Conservation (phyloP, 2,888 invertebrate species). For the Orthosia gothica region DNA sequence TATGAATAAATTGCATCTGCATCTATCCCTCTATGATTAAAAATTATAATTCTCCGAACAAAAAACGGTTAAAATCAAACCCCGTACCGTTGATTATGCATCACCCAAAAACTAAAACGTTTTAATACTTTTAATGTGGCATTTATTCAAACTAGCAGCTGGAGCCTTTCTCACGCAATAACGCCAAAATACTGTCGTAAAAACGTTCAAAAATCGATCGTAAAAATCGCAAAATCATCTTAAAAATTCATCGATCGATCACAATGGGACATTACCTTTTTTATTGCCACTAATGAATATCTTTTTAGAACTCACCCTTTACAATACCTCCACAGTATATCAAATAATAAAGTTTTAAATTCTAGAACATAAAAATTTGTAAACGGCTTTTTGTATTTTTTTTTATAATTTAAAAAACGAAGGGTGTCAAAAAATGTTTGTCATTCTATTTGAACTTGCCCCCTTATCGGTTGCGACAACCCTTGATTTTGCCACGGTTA, state of each 20-base stretch:
- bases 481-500: conserved; percentile 81
- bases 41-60: neutral
- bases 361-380: conserved; percentile 88
- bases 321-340: conserved; percentile 80
- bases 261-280: conserved; percentile 88
- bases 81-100: conserved; percentile 29
- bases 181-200: conserved; percentile 81
- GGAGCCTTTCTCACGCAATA: conserved; percentile 84
- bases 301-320: conserved; percentile 76
- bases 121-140: conserved; percentile 45
- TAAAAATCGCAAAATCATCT: conserved; percentile 90
- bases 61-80: conserved; percentile 12
- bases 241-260: conserved; percentile 87
- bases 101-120: conserved; percentile 42
- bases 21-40: neutral
- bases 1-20: neutral
- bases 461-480: conserved; percentile 73
- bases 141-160: conserved; percentile 73
- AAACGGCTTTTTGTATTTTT: conserved; percentile 79
- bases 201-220: conserved; percentile 82
- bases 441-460: conserved; percentile 86
- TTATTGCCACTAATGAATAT: conserved; percentile 89
- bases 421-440: conserved; percentile 83
- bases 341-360: conserved; percentile 87
- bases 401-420: conserved; percentile 77